Base-by-base conservation (phyloP, 2,113 vertebrate genomes). In the Tetrax tetrax region DNA sequence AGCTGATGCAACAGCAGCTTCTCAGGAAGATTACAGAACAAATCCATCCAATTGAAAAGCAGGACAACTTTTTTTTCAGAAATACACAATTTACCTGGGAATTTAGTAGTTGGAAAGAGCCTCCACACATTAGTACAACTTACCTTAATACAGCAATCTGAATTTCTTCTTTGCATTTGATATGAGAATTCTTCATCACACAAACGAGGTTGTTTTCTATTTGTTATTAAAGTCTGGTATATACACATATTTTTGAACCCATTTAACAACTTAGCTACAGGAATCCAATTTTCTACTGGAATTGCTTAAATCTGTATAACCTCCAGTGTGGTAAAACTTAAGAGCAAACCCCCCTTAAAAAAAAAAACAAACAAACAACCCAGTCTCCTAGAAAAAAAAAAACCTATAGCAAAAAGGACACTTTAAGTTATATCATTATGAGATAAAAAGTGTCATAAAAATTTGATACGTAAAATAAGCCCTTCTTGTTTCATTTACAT, bases 61-160 rank as follows among this genome's bases (percentile, higher is more conserved):
- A 85, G 72, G 79, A 68, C 13, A 28, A 12, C n/a, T n/a, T 8
- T 53, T 28, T 92, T 80, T 83, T 61, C 59, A 43, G 12, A 69
- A 88, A 66, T 38, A 77, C 25, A 72, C 17, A 54, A 74, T 64
- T 92, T 71, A 83, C 45, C 87, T 69, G 33, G 20, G 63, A 82
- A 75, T 90, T 96, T 38, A 92, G 50, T 38, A 96, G 82, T 4
- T 9, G 61, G 51, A 92, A 33, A 61, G 78, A 64, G 38, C 31
- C 47, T 28, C 56, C 69, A 88, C 12, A 5, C 15, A 53, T 61
- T 51, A 82, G 78, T 48, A 59, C 35, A 87, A 96, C 96, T 97
- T 96, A 97, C 97, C 97, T 97, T 75, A 77, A 2, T 10, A 83
- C 6, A 64, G 35, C 51, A 80, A 80, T n/a, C 29, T 78, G 68